Percentiles rank a stretch among this genome's conserved stretches.
phyloP scores from a whole-genome alignment of 2,797 vertebrate species.

The Spea hammondii region DNA sequence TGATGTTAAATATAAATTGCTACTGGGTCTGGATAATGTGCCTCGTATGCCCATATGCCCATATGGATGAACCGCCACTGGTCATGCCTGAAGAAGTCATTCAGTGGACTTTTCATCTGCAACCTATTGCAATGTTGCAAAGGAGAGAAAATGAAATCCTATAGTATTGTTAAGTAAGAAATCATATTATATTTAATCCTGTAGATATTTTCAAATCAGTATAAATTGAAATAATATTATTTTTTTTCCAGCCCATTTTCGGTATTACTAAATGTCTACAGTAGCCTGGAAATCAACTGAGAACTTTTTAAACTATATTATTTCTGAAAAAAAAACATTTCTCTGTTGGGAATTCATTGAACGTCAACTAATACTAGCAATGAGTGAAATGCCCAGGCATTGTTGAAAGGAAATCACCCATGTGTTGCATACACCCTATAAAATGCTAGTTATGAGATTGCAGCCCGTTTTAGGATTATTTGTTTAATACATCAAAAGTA shows the following conservation, averaged over 20 bases:
- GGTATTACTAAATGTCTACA: too few relatives aligned
- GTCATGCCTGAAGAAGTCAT: too few relatives aligned
- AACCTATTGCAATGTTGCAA: too few relatives aligned
- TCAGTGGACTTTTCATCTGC: too few relatives aligned
- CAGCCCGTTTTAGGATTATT: slow-evolving; percentile 41
- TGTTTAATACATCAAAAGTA: slow-evolving; percentile 50
- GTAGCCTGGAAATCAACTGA: not conserved
- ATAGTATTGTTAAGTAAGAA: too few relatives aligned
- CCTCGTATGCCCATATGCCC: too few relatives aligned
- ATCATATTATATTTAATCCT: too few relatives aligned
- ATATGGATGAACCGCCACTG: too few relatives aligned
- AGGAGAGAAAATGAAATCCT: too few relatives aligned
- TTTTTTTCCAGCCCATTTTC: not conserved
- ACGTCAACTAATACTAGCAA: slow-evolving; percentile 31
- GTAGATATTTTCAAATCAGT: too few relatives aligned
- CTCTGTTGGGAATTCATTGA: slow-evolving; percentile 16
- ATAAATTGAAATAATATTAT: not conserved
- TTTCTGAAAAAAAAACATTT: slow-evolving; percentile 2
- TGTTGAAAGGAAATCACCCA: slow-evolving; percentile 33
- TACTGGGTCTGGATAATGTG: too few relatives aligned
- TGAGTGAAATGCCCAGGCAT: slow-evolving; percentile 29
- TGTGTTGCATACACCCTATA: slow-evolving; percentile 28
- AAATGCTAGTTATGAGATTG: slow-evolving; percentile 40
- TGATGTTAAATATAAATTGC: too few relatives aligned
- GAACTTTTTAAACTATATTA: slow-evolving; percentile 22